Conservation (phyloP, 1,140 invertebrate species). For the Cyclargus thomasi region DNA sequence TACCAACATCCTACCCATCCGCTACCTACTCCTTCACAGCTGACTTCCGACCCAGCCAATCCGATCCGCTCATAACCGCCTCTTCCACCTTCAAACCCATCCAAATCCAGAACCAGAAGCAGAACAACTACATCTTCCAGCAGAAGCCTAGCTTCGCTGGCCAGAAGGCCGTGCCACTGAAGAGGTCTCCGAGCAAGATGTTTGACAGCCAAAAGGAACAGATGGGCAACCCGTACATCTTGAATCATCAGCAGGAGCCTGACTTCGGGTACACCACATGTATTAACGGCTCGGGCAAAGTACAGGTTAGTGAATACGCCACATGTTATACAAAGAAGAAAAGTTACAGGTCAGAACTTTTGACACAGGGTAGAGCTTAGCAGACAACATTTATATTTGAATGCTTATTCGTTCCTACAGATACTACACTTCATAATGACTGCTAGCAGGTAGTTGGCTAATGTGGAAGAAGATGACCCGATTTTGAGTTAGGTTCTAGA, state of each 20-base stretch:
- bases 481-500: too few species aligned
- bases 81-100: slow-evolving; percentile 70
- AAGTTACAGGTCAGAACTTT: too few species aligned
- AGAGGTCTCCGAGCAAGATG: slow-evolving; percentile 54
- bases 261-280: slow-evolving; percentile 60
- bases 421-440: too few species aligned
- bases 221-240: slow-evolving; percentile 44
- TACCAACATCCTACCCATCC: slow-evolving; percentile 78
- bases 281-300: slow-evolving; percentile 54
- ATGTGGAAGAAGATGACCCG: too few species aligned
- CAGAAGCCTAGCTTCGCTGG: slow-evolving; percentile 49
- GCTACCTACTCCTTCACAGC: slow-evolving; percentile 87
- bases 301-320: slow-evolving; percentile 40
- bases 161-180: slow-evolving; percentile 49
- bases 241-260: slow-evolving; percentile 60
- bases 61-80: slow-evolving; percentile 68
- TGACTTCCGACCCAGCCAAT: slow-evolving; percentile 81
- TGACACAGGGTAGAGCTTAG: too few species aligned
- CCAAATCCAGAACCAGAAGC: slow-evolving; percentile 59
- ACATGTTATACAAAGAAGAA: too few species aligned
- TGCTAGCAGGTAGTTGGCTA: too few species aligned
- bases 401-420: too few species aligned
- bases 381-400: too few species aligned
- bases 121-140: slow-evolving; percentile 59
- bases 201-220: slow-evolving; percentile 55